Conservation (phyloP, 2,888 invertebrate species). For the Neria commutata region DNA sequence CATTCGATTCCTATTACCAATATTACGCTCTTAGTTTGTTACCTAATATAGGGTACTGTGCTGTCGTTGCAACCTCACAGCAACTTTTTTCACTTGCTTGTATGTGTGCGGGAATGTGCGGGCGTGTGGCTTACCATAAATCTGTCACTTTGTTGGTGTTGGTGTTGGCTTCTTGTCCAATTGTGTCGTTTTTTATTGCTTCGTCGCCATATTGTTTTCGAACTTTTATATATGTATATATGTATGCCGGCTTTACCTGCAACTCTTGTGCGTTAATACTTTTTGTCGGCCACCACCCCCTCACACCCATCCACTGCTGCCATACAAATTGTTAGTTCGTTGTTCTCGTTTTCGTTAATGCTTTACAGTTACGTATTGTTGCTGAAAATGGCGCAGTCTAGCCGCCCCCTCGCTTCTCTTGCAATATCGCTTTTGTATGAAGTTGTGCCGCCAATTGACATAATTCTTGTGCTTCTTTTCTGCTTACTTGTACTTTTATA, state of each 20-base stretch:
- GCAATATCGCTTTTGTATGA: not conserved
- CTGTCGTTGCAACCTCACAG: no score
- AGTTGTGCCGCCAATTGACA: not conserved
- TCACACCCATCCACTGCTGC: no score
- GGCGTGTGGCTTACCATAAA: conserved; percentile 10
- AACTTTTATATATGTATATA: conserved; percentile 3
- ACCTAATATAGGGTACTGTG: no score
- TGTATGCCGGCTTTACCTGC: not conserved
- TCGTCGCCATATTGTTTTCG: conserved; percentile 25
- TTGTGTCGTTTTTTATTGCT: conserved; percentile 21
- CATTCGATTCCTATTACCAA: no score
- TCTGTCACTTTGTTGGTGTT: conserved; percentile 19
- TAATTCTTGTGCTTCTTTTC: conserved; percentile 9
- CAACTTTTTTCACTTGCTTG: no score
- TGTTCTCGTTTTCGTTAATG: not conserved
- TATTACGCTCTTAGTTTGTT: no score
- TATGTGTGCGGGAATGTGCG: not conserved
- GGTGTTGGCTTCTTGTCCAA: conserved; percentile 13
- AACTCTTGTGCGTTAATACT: not conserved
- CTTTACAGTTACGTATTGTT: conserved; percentile 3
- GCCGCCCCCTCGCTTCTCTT: not conserved
- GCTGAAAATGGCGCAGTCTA: not conserved
- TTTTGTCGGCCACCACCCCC: not conserved
- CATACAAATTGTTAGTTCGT: conserved; percentile 7
- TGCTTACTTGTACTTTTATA: no score